These are phyloP conservation scores for Falcaria lacertinaria DNA, from an alignment of 2,888 invertebrate genomes.

Conservation along the genomic window DNA sequence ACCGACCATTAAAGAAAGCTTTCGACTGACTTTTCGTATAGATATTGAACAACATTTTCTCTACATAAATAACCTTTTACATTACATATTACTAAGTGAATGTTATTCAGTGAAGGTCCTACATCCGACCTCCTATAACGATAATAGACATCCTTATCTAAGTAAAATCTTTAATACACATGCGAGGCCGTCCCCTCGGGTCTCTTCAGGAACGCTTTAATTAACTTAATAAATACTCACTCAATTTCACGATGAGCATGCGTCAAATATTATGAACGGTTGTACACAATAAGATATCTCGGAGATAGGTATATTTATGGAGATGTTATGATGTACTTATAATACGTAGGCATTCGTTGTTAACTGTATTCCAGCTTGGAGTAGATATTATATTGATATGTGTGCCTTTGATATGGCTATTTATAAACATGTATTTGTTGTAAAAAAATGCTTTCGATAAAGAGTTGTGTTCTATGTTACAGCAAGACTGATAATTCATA, in stretches of 20 bases:
- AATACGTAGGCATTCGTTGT: background rate
- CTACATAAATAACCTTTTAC: no score
- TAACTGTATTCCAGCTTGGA: no score
- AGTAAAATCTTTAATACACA: conserved; percentile 20
- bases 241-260: conserved; percentile 75
- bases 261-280: conserved; percentile 72
- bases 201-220: conserved; percentile 67
- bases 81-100: background rate
- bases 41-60: no score
- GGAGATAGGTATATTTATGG: background rate
- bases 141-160: conserved; percentile 12
- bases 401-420: no score
- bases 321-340: background rate
- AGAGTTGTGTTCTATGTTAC: background rate
- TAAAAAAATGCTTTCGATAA: no score
- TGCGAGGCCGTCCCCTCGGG: conserved; percentile 10
- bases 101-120: background rate
- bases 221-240: conserved; percentile 79
- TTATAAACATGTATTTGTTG: no score
- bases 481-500: no score
- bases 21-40: no score
- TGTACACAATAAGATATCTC: conserved; percentile 24
- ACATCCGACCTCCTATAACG: background rate
- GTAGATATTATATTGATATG: no score
- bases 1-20: no score